Percentiles rank a stretch among this genome's conserved stretches.
Conservation (phyloP, 1,140 invertebrate species). For the Hyles vespertilio region DNA sequence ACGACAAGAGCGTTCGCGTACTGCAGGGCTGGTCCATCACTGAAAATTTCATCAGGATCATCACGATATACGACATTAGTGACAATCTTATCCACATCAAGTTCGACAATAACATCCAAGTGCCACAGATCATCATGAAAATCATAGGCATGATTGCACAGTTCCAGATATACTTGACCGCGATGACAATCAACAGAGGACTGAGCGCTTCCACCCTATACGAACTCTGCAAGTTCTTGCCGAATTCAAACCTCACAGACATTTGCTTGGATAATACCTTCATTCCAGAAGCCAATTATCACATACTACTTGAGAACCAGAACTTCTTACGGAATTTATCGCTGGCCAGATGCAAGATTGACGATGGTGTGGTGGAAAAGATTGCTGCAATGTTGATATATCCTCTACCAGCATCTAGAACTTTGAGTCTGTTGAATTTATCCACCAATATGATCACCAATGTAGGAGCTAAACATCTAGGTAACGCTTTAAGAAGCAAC, state of each 20-base stretch:
- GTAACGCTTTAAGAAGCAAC: conserved; percentile 40
- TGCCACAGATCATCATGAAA: conserved; percentile 39
- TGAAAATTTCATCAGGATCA: conserved; percentile 20
- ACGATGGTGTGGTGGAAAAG: conserved; percentile 34
- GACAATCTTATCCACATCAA: conserved; percentile 39
- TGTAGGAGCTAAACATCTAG: conserved; percentile 37
- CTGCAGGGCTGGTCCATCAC: not conserved
- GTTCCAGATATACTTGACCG: conserved; percentile 30
- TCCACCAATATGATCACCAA: conserved; percentile 54
- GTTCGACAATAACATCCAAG: conserved; percentile 32
- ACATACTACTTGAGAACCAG: conserved; percentile 32
- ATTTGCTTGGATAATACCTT: conserved; percentile 39
- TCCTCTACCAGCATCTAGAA: conserved; percentile 40
- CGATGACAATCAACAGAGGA: conserved; percentile 36
- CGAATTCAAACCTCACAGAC: conserved; percentile 36
- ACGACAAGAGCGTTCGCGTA: conserved; percentile 7
- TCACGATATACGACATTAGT: conserved; percentile 27
- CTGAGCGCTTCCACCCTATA: conserved; percentile 31
- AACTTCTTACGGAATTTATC: conserved; percentile 38
- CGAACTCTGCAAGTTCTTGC: conserved; percentile 40
- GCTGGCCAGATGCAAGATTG: conserved; percentile 42
- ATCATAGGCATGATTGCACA: conserved; percentile 34
- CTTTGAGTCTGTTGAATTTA: conserved; percentile 40
- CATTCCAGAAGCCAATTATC: conserved; percentile 41
- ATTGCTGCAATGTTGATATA: conserved; percentile 30